phyloP scores from a whole-genome alignment of 2,797 vertebrate genomes.

The Nyctalus aviator region DNA sequence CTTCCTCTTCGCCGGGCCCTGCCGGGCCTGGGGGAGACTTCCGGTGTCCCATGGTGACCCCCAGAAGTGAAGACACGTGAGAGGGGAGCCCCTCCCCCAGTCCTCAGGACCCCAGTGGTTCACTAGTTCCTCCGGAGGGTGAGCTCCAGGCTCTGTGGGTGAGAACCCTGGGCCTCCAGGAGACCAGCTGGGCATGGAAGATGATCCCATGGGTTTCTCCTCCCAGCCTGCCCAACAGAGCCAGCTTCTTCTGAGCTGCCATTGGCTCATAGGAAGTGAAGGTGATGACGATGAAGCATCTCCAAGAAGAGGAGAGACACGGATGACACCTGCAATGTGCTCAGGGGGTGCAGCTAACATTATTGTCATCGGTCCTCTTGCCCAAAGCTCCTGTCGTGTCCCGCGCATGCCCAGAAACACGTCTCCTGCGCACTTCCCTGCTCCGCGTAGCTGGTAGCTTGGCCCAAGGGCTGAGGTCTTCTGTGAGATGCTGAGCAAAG shows the following conservation, averaged over 20 bases:
- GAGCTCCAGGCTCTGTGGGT: not conserved
- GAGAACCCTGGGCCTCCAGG: not conserved
- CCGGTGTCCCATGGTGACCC: not conserved
- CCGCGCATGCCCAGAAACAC: not conserved
- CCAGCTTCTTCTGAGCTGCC: not conserved
- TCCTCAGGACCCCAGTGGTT: not conserved
- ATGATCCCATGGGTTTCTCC: not conserved
- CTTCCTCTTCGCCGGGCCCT: not conserved
- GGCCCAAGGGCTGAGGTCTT: not conserved
- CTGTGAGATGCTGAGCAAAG: not conserved
- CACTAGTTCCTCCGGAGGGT: not conserved
- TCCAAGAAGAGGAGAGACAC: too few relatives aligned
- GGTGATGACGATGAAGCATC: not conserved
- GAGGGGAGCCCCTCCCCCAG: not conserved
- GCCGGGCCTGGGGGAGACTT: not conserved
- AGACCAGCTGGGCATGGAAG: not conserved
- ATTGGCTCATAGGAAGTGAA: not conserved
- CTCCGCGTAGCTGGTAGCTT: not conserved
- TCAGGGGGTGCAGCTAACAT: fast-evolving
- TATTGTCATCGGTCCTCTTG: not conserved
- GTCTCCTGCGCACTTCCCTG: not conserved
- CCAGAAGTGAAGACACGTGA: not conserved
- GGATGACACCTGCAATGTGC: fast-evolving
- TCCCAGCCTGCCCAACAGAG: not conserved
- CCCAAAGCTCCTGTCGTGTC: not conserved